Evolutionary conservation across 2,888 invertebrate genomes (phyloP), one percentile per base, ranked within the genome.

Genomic region (Chromoteleia sp.): DNA sequence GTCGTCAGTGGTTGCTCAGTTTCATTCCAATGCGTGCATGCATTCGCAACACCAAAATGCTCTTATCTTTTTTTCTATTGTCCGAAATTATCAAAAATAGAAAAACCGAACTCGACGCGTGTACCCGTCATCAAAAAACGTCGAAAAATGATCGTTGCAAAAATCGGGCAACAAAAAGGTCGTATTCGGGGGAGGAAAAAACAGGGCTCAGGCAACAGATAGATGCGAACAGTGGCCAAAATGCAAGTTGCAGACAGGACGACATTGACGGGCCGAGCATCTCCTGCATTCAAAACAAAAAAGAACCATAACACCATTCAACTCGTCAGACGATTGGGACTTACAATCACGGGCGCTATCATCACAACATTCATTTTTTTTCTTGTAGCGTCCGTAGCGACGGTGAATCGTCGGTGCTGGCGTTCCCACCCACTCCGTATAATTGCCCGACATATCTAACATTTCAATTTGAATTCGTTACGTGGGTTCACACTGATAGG

Each of bases 341-440:
- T 91, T 92, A 91, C 91, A 88, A 88, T 91, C 91, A 88, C 89
- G 88, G 86, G 88, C 84, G 89, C 85, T 91, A 86, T 91, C 91
- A 88, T 91, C 91, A 90, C 91, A 91, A 90, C 91, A 91, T 82
- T 91, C 91, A 89, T 91, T 91, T 87, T 91, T 91, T 91, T 91
- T 91, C 91, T 89, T 91, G 91, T 91, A 91, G 87, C 90, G 90
- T 86, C 91, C 89, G 83, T 76, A 88, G 86, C 88, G 90, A 85
- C 88, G 88, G 84, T 87, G 87, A 85, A 87, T 87, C 84, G 88
- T 83, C 79, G 88, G 87, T 84, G 86, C 65, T 41, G 67, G 75
- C 58, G 75, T 86, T 81, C 80, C 83, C 84, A 89, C 89, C 91
- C 91, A 90, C 86, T 91, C 91, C 87, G 91, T 87, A 88, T 87